These are phyloP conservation scores for Pedionomus torquatus DNA, from an alignment of 2,113 vertebrate genomes.

Conservation along the genomic window DNA sequence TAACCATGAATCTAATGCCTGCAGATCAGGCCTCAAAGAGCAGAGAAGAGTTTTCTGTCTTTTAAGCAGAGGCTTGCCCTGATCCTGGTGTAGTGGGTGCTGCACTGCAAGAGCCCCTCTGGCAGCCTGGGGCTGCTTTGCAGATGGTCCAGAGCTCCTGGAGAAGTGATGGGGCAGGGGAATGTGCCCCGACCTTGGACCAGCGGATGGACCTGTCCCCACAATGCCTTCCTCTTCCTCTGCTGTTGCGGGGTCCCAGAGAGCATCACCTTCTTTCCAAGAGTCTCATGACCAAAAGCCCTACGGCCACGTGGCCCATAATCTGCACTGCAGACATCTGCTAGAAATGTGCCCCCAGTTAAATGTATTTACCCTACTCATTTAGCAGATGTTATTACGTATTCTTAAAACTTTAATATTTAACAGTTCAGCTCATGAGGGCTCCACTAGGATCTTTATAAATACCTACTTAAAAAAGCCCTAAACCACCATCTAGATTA, in stretches of 20 bases:
- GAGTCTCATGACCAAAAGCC: fast-evolving
- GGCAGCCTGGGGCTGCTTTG: neutral
- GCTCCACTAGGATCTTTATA: neutral
- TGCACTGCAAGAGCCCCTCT: neutral
- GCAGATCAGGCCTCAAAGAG: neutral
- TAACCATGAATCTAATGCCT: neutral
- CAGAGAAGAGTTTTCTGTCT: neutral
- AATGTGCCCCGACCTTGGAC: neutral
- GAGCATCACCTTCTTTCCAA: neutral
- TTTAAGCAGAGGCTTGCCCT: neutral
- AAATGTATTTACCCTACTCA: neutral
- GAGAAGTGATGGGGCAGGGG: neutral
- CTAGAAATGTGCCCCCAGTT: neutral
- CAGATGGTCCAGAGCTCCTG: neutral
- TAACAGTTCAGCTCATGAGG: neutral
- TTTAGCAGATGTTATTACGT: neutral
- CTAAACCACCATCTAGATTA: neutral
- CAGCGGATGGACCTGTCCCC: too few relatives aligned
- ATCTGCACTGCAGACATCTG: fast-evolving
- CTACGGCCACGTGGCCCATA: too few relatives aligned
- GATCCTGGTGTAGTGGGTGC: neutral
- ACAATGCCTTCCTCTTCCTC: fast-evolving
- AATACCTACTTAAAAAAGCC: neutral
- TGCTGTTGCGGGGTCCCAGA: fast-evolving
- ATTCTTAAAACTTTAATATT: neutral